Base-by-base conservation (phyloP, 1,140 invertebrate genomes). In the Drosophila pseudoananassae region DNA sequence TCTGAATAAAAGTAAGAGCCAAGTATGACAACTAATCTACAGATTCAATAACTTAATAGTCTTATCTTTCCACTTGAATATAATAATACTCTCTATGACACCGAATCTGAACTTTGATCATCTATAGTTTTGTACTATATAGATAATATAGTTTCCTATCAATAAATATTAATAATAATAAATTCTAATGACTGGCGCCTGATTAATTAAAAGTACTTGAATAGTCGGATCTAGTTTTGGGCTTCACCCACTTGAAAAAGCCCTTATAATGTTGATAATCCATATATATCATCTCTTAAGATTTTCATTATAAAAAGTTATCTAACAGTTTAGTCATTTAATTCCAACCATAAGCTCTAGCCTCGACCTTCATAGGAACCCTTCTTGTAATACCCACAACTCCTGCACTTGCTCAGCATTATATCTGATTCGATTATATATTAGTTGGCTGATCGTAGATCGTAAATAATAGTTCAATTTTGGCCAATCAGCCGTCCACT, bases 381-480 rank as follows among this genome's bases (percentile, higher is more conserved):
- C 43, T 49, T 25, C 10, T 5, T 23, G 3, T 49, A 29, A 57
- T 57, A 15, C 36, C 6, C 9, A 12, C 3, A 8, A 6, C 25
- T 36, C 25, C 20, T 50, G 31, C 17, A 20, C 29, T 65, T 74
- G 53, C 20, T 65, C 46, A 64, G 52, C 59, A 63, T 25, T 36
- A 40, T 46, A 6, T 29, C 49, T 23, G 36, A 74, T 23, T 53
- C 36, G 6, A 27, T 73, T 47, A 29, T 64, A 66, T 51, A 66
- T 64, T 60, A 64, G 10, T 8, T 8, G 7, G 52, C 33, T 61
- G 51, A 74, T 57, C 59, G 59, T 7, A 14, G 23, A 76, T 76
- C 60, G 27, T 53, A 58, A 54, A 76, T 76, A 50, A 64, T 68
- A 53, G 20, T 54, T 59, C 43, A 33, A 74, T 73, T 74, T 52